Conservation (phyloP, 2,888 invertebrate species). For the Altica lythri region DNA sequence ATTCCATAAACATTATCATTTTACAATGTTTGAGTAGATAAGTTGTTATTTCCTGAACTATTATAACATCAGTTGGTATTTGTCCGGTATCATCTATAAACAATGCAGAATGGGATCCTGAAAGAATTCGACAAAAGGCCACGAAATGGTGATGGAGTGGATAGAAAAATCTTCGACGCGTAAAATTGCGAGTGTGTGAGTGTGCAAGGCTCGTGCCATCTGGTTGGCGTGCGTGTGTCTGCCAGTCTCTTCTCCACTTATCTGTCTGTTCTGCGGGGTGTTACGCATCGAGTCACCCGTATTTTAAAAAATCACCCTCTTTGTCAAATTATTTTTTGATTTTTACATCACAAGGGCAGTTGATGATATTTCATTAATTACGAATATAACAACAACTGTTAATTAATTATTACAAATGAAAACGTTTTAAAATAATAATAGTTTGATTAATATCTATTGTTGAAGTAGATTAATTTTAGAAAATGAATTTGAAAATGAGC, state of each 20-base stretch:
- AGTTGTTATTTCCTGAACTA: too few species aligned
- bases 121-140: constrained; percentile 27
- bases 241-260: constrained; percentile 17
- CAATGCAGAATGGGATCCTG: neutral
- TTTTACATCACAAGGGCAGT: neutral
- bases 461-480: too few species aligned
- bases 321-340: constrained; percentile 5
- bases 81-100: constrained; percentile 8
- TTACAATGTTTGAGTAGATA: too few species aligned
- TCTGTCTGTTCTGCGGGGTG: constrained; percentile 12
- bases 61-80: too few species aligned
- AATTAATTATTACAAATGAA: too few species aligned
- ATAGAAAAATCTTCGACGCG: constrained; percentile 38
- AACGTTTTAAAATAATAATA: too few species aligned
- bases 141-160: constrained; percentile 19
- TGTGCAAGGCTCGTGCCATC: constrained; percentile 36
- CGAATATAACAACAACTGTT: too few species aligned
- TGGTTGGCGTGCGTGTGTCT: constrained; percentile 42
- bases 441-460: too few species aligned
- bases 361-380: constrained; percentile 3
- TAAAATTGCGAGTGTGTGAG: constrained; percentile 44
- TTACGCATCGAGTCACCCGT: constrained; percentile 30
- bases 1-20: too few species aligned
- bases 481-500: too few species aligned
- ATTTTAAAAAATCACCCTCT: neutral